Percentiles rank a stretch among this genome's conserved stretches.
phyloP scores from a whole-genome alignment of 2,113 vertebrate genomes.

The Nanger granti region DNA sequence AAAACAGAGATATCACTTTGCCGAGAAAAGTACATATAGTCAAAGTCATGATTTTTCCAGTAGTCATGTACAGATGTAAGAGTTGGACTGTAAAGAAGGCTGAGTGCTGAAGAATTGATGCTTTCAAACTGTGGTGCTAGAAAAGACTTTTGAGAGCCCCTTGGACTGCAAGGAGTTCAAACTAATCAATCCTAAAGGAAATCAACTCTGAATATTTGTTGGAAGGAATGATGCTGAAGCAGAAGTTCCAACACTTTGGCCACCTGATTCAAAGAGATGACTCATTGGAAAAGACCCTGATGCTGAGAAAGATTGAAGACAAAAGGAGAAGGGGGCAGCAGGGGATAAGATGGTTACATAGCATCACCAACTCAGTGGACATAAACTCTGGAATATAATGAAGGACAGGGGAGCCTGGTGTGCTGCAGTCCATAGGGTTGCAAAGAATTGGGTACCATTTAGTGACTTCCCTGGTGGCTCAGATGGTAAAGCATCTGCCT shows the following conservation, averaged over 20 bases:
- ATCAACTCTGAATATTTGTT: neutral
- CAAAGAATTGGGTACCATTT: neutral
- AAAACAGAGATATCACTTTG: neutral
- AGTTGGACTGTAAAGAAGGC: neutral
- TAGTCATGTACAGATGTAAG: neutral
- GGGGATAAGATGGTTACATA: neutral
- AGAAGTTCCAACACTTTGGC: neutral
- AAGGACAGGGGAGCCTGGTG: neutral
- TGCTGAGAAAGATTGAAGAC: neutral
- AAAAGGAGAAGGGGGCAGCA: neutral
- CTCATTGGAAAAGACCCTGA: neutral
- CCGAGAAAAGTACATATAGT: neutral
- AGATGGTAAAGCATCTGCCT: neutral
- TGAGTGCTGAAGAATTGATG: neutral
- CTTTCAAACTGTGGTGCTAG: neutral
- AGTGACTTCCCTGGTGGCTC: neutral
- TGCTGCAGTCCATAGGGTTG: neutral
- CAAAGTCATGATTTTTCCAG: neutral
- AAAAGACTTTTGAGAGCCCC: neutral
- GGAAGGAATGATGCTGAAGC: neutral
- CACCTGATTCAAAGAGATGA: neutral
- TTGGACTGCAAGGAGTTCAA: neutral
- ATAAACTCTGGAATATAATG: neutral
- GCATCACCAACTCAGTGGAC: neutral
- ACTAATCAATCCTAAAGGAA: neutral